phyloP scores from a whole-genome alignment of 2,888 invertebrate genomes.

The Proisotoma minuta region DNA sequence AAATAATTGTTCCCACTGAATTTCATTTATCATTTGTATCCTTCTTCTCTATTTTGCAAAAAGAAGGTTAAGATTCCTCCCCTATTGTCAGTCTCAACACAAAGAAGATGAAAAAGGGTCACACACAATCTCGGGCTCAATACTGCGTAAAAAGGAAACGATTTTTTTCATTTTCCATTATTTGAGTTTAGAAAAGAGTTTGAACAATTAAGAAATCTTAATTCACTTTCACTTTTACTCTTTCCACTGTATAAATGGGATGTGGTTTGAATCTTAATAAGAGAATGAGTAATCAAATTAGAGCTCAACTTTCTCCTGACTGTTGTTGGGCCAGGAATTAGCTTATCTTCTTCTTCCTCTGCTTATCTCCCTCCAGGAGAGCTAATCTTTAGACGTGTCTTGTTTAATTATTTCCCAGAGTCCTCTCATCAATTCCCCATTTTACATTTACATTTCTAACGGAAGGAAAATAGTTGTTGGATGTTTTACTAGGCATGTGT shows the following conservation, averaged over 20 bases:
- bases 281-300: conserved; percentile 6
- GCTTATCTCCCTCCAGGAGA: not conserved
- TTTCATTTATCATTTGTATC: conserved; percentile 12
- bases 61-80: no score
- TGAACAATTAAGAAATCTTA: no score
- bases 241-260: not conserved
- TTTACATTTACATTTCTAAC: not conserved
- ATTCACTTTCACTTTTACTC: not conserved
- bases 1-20: conserved; percentile 30
- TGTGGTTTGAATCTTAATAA: conserved; percentile 2
- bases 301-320: not conserved
- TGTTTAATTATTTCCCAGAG: conserved; percentile 3
- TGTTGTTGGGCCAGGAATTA: not conserved
- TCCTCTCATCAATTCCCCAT: not conserved
- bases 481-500: not conserved
- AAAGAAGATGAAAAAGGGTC: no score
- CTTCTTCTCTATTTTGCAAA: no score
- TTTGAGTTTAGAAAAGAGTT: no score
- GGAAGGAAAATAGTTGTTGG: not conserved
- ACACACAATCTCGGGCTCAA: no score
- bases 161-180: no score
- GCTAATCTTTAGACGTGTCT: conserved; percentile 5
- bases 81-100: not conserved
- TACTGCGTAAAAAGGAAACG: no score
- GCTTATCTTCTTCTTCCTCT: conserved; percentile 8